Evolutionary conservation across 2,797 vertebrate genomes (phyloP), one percentile per base, ranked within the genome.

Genomic region (Microchirus variegatus): DNA sequence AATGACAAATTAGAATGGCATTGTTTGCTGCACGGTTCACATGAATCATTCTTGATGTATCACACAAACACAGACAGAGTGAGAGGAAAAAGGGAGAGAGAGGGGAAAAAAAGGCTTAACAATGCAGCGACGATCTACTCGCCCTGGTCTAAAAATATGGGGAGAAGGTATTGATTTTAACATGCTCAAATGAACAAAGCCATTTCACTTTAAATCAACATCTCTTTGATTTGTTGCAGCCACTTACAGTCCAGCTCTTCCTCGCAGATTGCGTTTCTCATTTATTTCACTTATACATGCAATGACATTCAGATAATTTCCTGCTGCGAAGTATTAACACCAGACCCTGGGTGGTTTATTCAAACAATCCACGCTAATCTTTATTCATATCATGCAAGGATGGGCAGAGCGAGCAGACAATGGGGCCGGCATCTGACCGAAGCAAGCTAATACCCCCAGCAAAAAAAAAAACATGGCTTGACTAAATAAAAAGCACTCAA

Each of bases 341-440:
- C 40, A 48, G 67, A 85, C 67, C 48, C 77, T 53, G 60, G 70
- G 76, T 79, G 75, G 63, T 83, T 86, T 80, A 80, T 75, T 82
- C 67, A 82, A 84, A 88, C 78, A 82, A 82, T 75, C 54, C 67
- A 45, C 16, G 53, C 77, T 86, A 82, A 90, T 89, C 82, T 85
- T 78, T 67, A 90, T 87, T 89, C 84, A 87, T 79, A 86, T 87
- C 85, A 87, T 84, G 86, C 77, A 80, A 86, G 80, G 82, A 80
- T 79, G 74, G 75, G 76, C 77, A 65, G 77, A 80, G 80, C 67
- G 19, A 46, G 67, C 71, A 83, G 78, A 90, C 83, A 89, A 88
- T 83, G 60, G 60, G 68, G 22, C 51, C 52, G 22, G 81, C 80
- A 77, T 80, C 75, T 69, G 81, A 86, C 85, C 82, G 83, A 80